These are phyloP conservation scores for Ptychochromis oligacanthus DNA, from an alignment of 2,113 vertebrate genomes.

Conservation along the genomic window DNA sequence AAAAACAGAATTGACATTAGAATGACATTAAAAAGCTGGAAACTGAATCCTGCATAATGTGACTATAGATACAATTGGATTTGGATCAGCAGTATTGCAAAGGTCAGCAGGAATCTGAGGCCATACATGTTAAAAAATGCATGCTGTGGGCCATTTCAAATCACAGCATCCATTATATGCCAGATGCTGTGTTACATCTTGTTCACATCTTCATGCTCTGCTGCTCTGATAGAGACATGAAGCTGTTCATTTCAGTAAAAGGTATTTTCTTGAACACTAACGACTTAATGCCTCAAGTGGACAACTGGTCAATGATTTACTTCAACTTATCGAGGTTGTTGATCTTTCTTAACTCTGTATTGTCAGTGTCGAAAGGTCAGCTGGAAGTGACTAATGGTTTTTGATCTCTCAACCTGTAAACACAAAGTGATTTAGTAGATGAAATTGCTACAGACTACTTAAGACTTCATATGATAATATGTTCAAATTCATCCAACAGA, in stretches of 20 bases:
- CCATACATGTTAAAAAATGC: constrained; percentile 34
- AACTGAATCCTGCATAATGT: background rate
- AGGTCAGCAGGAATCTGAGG: background rate
- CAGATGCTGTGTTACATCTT: constrained; percentile 40
- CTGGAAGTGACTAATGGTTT: constrained; percentile 21
- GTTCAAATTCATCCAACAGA: background rate
- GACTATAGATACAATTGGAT: background rate
- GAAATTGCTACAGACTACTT: background rate
- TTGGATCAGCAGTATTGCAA: background rate
- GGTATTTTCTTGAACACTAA: constrained; percentile 26
- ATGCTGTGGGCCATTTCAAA: constrained; percentile 30
- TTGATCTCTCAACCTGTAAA: background rate
- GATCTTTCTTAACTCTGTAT: constrained; percentile 17
- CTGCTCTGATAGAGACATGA: constrained; percentile 37
- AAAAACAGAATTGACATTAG: background rate
- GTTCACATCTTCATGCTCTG: constrained; percentile 39
- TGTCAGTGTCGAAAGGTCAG: background rate
- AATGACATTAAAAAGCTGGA: background rate
- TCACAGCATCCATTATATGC: constrained; percentile 31
- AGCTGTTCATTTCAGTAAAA: constrained; percentile 24
- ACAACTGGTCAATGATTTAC: constrained; percentile 46
- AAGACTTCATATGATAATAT: background rate
- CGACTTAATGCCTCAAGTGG: constrained; percentile 13
- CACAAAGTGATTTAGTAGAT: background rate
- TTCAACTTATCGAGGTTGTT: background rate